phyloP scores from a whole-genome alignment of 2,888 invertebrate species.

The Urechis unicinctus region DNA sequence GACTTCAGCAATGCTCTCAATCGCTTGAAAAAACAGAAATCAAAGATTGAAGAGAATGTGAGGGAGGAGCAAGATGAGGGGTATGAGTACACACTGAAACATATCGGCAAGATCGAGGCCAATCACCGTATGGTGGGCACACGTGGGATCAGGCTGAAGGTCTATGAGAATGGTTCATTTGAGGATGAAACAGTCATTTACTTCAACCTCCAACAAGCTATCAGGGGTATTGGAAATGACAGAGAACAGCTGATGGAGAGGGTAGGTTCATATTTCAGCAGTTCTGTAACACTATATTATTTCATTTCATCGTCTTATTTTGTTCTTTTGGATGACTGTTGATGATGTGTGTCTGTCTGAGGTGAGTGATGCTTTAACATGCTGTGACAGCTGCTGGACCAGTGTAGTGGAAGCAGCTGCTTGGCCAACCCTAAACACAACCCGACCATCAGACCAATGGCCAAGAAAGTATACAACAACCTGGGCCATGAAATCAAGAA shows the following conservation, averaged over 20 bases:
- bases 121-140: slow-evolving; percentile 36
- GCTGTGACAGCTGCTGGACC: slow-evolving; percentile 47
- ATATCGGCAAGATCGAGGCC: slow-evolving; percentile 36
- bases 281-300: not conserved
- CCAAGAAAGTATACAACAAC: slow-evolving; percentile 38
- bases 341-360: slow-evolving; percentile 7
- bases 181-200: slow-evolving; percentile 33
- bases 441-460: slow-evolving; percentile 36
- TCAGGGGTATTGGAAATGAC: slow-evolving; percentile 29
- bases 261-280: slow-evolving; percentile 9
- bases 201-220: slow-evolving; percentile 44
- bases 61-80: slow-evolving; percentile 26
- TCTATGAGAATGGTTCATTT: slow-evolving; percentile 43
- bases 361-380: too few species aligned
- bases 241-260: slow-evolving; percentile 20
- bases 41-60: slow-evolving; percentile 16
- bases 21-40: slow-evolving; percentile 29
- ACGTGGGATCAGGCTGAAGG: slow-evolving; percentile 41
- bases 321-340: not conserved
- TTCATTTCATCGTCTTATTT: not conserved
- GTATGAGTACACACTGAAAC: slow-evolving; percentile 35
- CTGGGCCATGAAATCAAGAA: slow-evolving; percentile 39
- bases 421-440: slow-evolving; percentile 25
- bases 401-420: slow-evolving; percentile 20
- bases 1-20: slow-evolving; percentile 32